Evolutionary conservation across 2,797 vertebrate species (phyloP), one percentile per base, ranked within the genome.

Genomic region (Octomys mimax): DNA sequence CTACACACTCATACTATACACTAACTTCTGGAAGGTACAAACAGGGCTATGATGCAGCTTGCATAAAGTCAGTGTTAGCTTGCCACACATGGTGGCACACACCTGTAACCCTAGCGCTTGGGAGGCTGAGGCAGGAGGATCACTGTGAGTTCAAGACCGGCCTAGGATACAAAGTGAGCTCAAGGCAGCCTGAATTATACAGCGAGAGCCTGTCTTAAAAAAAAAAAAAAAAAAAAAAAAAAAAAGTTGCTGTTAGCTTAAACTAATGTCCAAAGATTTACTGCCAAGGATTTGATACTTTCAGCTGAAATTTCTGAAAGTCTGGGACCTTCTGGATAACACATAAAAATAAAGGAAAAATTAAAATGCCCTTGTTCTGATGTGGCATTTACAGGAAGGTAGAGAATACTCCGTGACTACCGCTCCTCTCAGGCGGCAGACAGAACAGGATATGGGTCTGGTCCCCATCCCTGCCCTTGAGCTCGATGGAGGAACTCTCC

Each of bases 301-400:
- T 86, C 70, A n/a, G 83, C 49, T 4, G 1, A 80, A 96, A 96
- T 89, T 87, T 66, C 71, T 87, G 16, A 2, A 39, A 95, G 39
- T 52, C 70, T 78, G 91, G n/a, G 75, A 42, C 59, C 52, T 73
- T 92, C 77, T 66, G 21, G 8, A 54, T 80, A 92, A 81, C n/a
- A 81, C 2, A 4, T 57, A 61, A 95, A 87, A 92, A 87, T 80
- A 31, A 88, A 59, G 64, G 46, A 87, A 31, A 90, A 96, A 92
- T 91, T 70, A 79, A 77, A 91, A 93, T 68, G 49, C 87, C 66
- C 28, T 62, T n/a, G 77, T 42, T 31, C 42, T 70, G 70, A 96
- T 54, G 52, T 84, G 79, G n/a, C 31, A 84, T 31, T 77, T n/a
- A 68, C 57, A 83, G 39, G 59, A 89, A 78, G 39, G 54, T 68